Evolutionary conservation across 1,140 invertebrate species (phyloP).

Genomic region (Drosophila rhopaloa): DNA sequence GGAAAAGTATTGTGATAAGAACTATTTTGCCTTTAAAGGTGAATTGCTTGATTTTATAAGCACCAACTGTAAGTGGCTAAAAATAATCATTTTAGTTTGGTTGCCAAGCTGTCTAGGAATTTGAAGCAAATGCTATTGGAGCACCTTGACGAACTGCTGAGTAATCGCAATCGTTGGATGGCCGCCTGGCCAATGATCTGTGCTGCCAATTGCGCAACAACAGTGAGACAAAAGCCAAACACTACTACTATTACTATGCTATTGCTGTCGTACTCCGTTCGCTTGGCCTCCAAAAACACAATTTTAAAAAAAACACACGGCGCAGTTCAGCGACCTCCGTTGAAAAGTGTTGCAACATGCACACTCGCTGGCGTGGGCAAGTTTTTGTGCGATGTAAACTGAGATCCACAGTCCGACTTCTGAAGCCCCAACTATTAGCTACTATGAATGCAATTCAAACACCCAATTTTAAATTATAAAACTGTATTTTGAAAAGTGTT

Average conservation of each 20-base stretch:
- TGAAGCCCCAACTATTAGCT: background rate
- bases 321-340: constrained; percentile 72
- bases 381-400: constrained; percentile 24
- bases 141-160: constrained; percentile 44
- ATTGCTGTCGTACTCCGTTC: constrained; percentile 25
- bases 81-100: constrained; percentile 27
- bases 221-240: constrained; percentile 20
- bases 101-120: constrained; percentile 51
- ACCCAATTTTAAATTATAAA: no score
- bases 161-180: constrained; percentile 26
- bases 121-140: constrained; percentile 17
- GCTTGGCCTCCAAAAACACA: constrained; percentile 66
- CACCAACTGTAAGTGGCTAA: constrained; percentile 3
- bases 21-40: background rate
- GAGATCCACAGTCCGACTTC: constrained; percentile 6
- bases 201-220: constrained; percentile 69
- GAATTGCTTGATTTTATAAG: constrained; percentile 1
- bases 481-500: no score
- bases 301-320: constrained; percentile 35
- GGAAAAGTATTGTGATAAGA: background rate
- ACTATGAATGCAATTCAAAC: no score
- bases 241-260: constrained; percentile 58
- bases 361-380: constrained; percentile 16
- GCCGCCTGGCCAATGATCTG: constrained; percentile 63
- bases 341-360: constrained; percentile 59